Evolutionary conservation across 2,113 vertebrate species (phyloP).

Genomic region (Apistogramma diplotaenia): DNA sequence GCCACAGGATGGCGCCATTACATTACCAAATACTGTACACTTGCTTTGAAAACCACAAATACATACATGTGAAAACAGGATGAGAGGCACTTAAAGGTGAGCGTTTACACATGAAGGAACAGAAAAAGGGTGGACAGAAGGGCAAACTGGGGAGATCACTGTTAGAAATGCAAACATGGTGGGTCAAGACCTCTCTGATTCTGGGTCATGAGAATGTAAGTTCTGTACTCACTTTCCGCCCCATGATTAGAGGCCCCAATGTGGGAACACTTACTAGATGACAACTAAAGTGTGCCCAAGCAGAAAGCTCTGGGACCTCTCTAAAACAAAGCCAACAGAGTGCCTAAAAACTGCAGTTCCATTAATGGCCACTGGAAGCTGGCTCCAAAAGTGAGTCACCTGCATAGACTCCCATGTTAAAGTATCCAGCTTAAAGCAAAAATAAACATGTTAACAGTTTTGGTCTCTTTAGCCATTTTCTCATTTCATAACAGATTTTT

Average conservation of each 20-base stretch:
- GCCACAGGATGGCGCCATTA: constrained; percentile 36
- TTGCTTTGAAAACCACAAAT: neutral
- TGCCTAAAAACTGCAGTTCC: neutral
- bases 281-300: neutral
- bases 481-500: neutral
- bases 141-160: neutral
- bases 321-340: neutral
- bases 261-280: neutral
- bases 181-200: neutral
- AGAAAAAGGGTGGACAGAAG: neutral
- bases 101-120: neutral
- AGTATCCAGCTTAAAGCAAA: neutral
- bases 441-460: neutral
- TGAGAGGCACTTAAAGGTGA: constrained; percentile 70
- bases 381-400: neutral
- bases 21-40: neutral
- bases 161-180: neutral
- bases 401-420: neutral
- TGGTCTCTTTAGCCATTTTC: neutral
- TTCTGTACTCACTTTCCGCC: neutral
- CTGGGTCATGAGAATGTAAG: neutral
- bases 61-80: constrained; percentile 14
- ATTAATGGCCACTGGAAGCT: neutral
- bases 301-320: too few relatives aligned
- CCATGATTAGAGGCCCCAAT: neutral